phyloP scores from a whole-genome alignment of 2,888 invertebrate species.

The Gandaritis pyraliata region DNA sequence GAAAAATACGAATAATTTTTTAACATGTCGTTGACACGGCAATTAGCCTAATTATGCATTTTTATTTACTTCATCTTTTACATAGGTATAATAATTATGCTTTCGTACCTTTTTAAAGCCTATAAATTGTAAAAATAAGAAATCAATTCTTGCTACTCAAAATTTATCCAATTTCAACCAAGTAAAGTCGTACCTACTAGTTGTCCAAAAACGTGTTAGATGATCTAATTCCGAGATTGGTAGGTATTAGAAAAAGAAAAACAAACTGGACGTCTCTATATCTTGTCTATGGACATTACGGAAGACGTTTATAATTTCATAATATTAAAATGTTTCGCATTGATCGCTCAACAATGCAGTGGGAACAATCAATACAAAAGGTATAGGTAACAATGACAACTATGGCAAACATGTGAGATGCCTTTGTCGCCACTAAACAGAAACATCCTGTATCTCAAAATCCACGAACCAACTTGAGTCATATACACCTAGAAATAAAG shows the following conservation, averaged over 20 bases:
- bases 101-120: too few species aligned
- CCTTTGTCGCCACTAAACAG: constrained; percentile 36
- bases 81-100: too few species aligned
- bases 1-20: too few species aligned
- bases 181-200: too few species aligned
- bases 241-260: neutral
- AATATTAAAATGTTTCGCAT: constrained; percentile 84
- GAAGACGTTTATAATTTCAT: constrained; percentile 83
- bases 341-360: constrained; percentile 71
- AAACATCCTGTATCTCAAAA: constrained; percentile 45
- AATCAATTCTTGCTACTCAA: too few species aligned
- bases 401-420: constrained; percentile 81
- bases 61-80: too few species aligned
- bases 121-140: too few species aligned
- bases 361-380: constrained; percentile 78
- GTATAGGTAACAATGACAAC: constrained; percentile 83
- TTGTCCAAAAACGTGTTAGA: too few species aligned
- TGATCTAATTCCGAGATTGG: constrained; percentile 2
- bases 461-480: constrained; percentile 21
- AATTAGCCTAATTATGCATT: too few species aligned
- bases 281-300: constrained; percentile 57
- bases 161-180: too few species aligned
- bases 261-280: constrained; percentile 40
- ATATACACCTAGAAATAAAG: constrained; percentile 22
- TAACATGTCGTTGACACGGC: too few species aligned